phyloP scores from a whole-genome alignment of 2,797 vertebrate genomes.

The Micrastur ruficollis region DNA sequence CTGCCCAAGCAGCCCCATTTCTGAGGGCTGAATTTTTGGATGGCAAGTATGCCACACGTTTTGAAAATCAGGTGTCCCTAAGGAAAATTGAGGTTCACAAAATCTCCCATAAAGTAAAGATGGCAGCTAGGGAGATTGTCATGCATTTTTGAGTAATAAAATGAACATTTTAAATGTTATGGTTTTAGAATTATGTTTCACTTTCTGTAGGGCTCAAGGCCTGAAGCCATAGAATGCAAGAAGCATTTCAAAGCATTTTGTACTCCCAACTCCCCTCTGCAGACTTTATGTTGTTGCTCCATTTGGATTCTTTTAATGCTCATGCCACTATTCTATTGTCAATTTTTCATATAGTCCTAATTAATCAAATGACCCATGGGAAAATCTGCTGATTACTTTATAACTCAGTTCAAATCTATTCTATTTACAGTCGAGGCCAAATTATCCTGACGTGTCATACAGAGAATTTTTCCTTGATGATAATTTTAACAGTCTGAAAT shows the following conservation, averaged over 20 bases:
- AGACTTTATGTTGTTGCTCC: neutral
- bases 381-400: slow-evolving; percentile 18
- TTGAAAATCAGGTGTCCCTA: neutral
- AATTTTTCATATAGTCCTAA: slow-evolving; percentile 7
- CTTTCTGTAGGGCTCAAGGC: neutral
- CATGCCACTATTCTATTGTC: neutral
- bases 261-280: neutral
- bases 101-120: neutral
- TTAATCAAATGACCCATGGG: neutral
- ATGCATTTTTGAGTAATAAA: neutral
- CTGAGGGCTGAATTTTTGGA: neutral
- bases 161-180: neutral
- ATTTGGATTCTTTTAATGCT: neutral
- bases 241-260: neutral
- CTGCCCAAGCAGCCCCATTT: neutral
- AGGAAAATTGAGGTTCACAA: neutral
- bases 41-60: neutral
- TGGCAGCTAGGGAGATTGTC: neutral
- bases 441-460: neutral
- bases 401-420: neutral
- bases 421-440: neutral
- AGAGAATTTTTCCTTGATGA: neutral
- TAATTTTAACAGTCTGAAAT: slow-evolving; percentile 24
- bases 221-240: neutral
- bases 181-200: neutral